Percentiles rank a stretch among this genome's conserved stretches.
These are phyloP conservation scores for Leptoteleia sp. DNA, from an alignment of 1,140 invertebrate genomes.

Conservation along the genomic window DNA sequence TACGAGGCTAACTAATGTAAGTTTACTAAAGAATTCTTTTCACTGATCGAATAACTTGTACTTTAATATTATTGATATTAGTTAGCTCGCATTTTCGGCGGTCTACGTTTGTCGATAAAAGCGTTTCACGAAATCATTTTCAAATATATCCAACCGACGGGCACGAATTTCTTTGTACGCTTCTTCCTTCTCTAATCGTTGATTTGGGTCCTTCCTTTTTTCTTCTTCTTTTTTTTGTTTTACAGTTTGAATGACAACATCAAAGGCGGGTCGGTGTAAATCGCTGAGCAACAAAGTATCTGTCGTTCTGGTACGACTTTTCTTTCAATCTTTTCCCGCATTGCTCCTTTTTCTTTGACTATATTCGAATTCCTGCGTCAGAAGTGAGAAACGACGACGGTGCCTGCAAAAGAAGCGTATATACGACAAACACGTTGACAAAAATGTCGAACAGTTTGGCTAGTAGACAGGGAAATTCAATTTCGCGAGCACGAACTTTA, in stretches of 20 bases:
- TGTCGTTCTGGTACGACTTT: constrained; percentile 33
- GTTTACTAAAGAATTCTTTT: no score
- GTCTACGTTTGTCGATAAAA: no score
- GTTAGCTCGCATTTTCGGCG: no score
- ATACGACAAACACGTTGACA: constrained; percentile 57
- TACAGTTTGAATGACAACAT: constrained; percentile 42
- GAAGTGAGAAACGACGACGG: constrained; percentile 55
- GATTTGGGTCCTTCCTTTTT: constrained; percentile 13
- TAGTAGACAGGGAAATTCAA: constrained; percentile 64
- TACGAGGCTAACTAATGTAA: no score
- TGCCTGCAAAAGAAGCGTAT: constrained; percentile 51
- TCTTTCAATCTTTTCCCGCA: constrained; percentile 50
- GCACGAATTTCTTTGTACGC: neutral
- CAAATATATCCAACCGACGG: constrained; percentile 1
- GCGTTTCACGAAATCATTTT: constrained; percentile 1
- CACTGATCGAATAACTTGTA: no score
- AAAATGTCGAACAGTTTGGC: constrained; percentile 64
- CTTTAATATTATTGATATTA: no score
- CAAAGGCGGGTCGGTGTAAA: constrained; percentile 57
- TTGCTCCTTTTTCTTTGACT: constrained; percentile 51
- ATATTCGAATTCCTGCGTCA: constrained; percentile 59
- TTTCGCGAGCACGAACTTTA: constrained; percentile 53
- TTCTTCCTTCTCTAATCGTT: constrained; percentile 16
- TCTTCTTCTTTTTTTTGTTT: constrained; percentile 46
- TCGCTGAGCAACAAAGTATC: constrained; percentile 50